These are phyloP conservation scores for Erynnis tages DNA, from an alignment of 2,888 invertebrate genomes.

Conservation along the genomic window DNA sequence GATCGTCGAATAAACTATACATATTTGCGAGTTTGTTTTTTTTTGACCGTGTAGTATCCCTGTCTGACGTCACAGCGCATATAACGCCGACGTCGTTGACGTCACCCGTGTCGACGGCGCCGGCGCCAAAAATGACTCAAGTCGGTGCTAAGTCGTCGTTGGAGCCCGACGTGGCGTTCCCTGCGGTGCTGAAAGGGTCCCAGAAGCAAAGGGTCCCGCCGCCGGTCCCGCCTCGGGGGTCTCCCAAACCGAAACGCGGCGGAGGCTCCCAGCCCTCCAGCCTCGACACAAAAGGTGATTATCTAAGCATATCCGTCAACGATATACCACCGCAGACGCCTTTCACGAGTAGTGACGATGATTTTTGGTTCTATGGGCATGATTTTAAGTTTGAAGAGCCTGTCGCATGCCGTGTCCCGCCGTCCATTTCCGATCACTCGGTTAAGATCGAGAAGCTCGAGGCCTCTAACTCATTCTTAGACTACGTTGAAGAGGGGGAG, in stretches of 20 bases:
- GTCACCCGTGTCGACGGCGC: slow-evolving; percentile 66
- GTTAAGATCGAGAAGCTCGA: slow-evolving; percentile 60
- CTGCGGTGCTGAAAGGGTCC: slow-evolving; percentile 88
- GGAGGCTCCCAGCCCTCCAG: slow-evolving; percentile 67
- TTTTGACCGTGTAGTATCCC: slow-evolving; percentile 62
- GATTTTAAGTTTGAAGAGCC: slow-evolving; percentile 67
- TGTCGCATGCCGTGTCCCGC: slow-evolving; percentile 64
- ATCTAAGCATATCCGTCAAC: slow-evolving; percentile 64
- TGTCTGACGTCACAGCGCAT: slow-evolving; percentile 79
- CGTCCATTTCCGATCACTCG: slow-evolving; percentile 65
- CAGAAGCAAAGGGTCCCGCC: slow-evolving; percentile 91
- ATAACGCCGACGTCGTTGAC: slow-evolving; percentile 75
- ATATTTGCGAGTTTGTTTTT: slow-evolving; percentile 32
- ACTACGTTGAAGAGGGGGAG: slow-evolving; percentile 63
- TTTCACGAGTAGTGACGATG: slow-evolving; percentile 70
- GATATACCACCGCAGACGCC: slow-evolving; percentile 67
- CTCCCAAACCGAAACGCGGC: slow-evolving; percentile 84
- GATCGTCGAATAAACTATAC: slow-evolving; percentile 55
- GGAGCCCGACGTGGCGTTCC: slow-evolving; percentile 84
- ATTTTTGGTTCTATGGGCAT: slow-evolving; percentile 72
- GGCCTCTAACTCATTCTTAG: slow-evolving; percentile 65
- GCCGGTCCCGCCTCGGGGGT: slow-evolving; percentile 93
- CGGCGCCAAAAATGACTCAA: slow-evolving; percentile 53
- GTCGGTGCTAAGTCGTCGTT: slow-evolving; percentile 54
- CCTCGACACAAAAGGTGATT: slow-evolving; percentile 76